Evolutionary conservation across 1,140 invertebrate genomes (phyloP).

Genomic region (Drosophila chauvacae): DNA sequence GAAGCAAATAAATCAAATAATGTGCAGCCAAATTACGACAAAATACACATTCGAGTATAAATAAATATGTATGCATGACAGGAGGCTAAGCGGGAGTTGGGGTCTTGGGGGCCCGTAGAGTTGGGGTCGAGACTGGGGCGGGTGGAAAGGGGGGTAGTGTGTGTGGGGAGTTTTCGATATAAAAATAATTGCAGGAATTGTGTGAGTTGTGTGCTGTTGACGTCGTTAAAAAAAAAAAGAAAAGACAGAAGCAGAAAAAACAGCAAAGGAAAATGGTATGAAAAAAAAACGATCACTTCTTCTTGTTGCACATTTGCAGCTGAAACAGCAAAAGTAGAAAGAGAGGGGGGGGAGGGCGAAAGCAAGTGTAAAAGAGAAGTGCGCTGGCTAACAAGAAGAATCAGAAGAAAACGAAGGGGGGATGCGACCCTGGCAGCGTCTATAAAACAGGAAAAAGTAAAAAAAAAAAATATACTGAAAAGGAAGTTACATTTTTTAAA

Average conservation of each 20-base stretch:
- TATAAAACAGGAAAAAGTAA: conserved; percentile 12
- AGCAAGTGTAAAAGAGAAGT: conserved; percentile 52
- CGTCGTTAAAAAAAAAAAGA: conserved; percentile 45
- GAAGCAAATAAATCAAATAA: conserved; percentile 81
- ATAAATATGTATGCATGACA: conserved; percentile 73
- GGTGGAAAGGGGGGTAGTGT: conserved; percentile 9
- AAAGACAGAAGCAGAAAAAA: conserved; percentile 10
- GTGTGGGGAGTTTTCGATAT: conserved; percentile 69
- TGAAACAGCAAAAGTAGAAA: conserved; percentile 66
- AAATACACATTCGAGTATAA: conserved; percentile 67
- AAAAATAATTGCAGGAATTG: conserved; percentile 82
- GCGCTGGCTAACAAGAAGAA: conserved; percentile 44
- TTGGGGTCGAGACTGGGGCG: not conserved
- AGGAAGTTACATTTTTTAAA: not conserved
- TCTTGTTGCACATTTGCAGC: conserved; percentile 72
- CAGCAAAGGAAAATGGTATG: conserved; percentile 23
- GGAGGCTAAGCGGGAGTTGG: conserved; percentile 33
- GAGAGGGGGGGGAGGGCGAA: not conserved
- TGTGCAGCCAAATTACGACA: conserved; percentile 77
- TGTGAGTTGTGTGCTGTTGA: conserved; percentile 60
- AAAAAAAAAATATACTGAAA: not conserved
- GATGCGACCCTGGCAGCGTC: conserved; percentile 64
- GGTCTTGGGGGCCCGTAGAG: not conserved
- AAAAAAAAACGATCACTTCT: conserved; percentile 50
- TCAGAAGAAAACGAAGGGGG: conserved; percentile 32